phyloP scores from a whole-genome alignment of 2,888 invertebrate species.

The Polylopha cassiicola region DNA sequence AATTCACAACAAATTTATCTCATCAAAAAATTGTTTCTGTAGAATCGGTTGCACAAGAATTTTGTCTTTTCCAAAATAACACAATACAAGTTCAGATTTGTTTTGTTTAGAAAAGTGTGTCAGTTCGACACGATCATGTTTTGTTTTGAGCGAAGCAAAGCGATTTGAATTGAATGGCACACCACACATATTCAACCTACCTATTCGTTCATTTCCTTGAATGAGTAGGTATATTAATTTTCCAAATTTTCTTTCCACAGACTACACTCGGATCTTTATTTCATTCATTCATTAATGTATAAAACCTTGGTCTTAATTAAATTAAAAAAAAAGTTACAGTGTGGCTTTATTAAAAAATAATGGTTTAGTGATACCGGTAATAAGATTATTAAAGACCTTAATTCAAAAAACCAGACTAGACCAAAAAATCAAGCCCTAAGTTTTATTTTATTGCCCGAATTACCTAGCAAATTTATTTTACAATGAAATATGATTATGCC shows the following conservation, averaged over 20 bases:
- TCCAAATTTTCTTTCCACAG: conserved; percentile 1
- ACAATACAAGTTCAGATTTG: conserved; percentile 44
- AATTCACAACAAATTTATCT: conserved; percentile 34
- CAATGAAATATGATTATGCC: no score
- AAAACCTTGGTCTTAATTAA: no score
- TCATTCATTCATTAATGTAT: no score
- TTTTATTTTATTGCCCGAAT: no score
- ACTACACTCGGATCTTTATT: no score
- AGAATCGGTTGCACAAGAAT: conserved; percentile 45
- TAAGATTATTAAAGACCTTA: no score
- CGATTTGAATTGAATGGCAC: not conserved
- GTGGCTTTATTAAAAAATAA: no score
- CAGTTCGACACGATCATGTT: conserved; percentile 36
- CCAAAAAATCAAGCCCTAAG: no score
- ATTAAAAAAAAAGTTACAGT: no score
- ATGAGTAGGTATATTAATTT: conserved; percentile 3
- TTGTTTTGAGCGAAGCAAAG: conserved; percentile 14
- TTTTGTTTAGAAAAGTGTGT: conserved; percentile 36
- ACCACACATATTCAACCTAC: conserved; percentile 17
- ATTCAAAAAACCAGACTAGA: no score
- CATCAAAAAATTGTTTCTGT: conserved; percentile 30
- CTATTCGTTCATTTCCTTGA: conserved; percentile 4
- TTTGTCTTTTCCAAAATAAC: conserved; percentile 39
- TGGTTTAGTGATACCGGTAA: no score
- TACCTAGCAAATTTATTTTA: no score